Evolutionary conservation across 2,113 vertebrate genomes (phyloP).

Genomic region (Microcebus murinus): DNA sequence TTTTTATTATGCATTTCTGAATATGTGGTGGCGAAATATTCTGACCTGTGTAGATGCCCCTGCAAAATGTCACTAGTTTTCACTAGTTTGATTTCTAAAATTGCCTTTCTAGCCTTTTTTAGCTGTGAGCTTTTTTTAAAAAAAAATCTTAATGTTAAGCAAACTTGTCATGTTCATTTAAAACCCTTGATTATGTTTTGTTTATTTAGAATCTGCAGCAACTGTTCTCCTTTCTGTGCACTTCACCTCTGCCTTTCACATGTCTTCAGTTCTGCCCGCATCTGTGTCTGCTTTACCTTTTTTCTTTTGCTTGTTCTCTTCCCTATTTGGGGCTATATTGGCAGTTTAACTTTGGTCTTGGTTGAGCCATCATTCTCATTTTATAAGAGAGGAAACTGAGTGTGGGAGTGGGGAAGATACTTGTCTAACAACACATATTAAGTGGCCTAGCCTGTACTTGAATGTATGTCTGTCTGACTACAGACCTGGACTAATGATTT

Average conservation of each 20-base stretch:
- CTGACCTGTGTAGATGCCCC: background rate
- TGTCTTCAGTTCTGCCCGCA: background rate
- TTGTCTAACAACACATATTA: background rate
- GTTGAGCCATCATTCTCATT: background rate
- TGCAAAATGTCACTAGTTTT: background rate
- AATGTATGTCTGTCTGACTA: background rate
- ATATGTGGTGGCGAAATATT: background rate
- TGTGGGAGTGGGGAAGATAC: background rate
- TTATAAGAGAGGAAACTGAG: background rate
- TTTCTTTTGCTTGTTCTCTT: background rate
- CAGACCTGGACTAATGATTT: background rate
- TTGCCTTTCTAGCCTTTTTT: background rate
- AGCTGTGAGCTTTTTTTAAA: background rate
- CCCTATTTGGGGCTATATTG: background rate
- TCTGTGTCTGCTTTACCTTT: background rate
- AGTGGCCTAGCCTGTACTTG: background rate
- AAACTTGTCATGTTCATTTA: background rate
- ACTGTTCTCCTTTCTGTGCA: background rate
- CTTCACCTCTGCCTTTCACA: background rate
- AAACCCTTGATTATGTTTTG: background rate
- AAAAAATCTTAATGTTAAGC: too few species aligned
- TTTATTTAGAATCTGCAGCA: background rate
- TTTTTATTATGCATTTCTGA: background rate
- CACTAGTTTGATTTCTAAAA: background rate
- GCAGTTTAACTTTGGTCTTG: background rate